These are phyloP conservation scores for Oenanthe melanoleuca DNA, from an alignment of 2,113 vertebrate genomes.

Conservation along the genomic window DNA sequence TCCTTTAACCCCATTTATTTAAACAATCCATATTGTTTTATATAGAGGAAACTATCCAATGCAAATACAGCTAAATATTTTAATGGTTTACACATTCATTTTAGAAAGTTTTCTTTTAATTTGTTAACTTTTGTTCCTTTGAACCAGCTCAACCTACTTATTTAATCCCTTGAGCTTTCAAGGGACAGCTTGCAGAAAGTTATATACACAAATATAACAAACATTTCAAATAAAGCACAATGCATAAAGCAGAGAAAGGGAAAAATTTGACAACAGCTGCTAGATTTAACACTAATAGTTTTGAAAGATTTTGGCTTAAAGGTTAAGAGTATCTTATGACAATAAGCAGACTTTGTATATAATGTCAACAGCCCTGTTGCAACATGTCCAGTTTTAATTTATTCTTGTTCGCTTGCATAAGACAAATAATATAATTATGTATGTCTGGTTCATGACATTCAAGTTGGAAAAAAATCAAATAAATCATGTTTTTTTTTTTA, in stretches of 20 bases:
- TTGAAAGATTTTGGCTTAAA: constrained; percentile 85
- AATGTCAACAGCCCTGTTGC: constrained; percentile 84
- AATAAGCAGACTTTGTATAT: constrained; percentile 84
- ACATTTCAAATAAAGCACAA: constrained; percentile 82
- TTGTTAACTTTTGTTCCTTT: constrained; percentile 80
- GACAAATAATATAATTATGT: constrained; percentile 83
- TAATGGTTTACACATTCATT: constrained; percentile 82
- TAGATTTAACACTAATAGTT: constrained; percentile 82
- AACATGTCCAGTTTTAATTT: constrained; percentile 83
- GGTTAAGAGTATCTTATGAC: constrained; percentile 85
- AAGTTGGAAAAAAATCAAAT: constrained; percentile 67
- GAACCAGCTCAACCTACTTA: constrained; percentile 77
- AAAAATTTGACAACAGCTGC: constrained; percentile 79
- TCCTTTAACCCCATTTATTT: constrained; percentile 70
- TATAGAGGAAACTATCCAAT: constrained; percentile 72
- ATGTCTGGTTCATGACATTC: constrained; percentile 77
- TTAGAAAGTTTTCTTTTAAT: constrained; percentile 81
- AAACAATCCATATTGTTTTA: constrained; percentile 74
- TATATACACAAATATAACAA: constrained; percentile 84
- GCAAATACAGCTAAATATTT: constrained; percentile 78
- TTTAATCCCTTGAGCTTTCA: constrained; percentile 79
- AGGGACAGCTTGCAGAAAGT: constrained; percentile 80
- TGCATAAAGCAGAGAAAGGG: constrained; percentile 78
- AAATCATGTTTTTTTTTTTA: constrained; percentile 52
- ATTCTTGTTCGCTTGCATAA: constrained; percentile 80